Evolutionary conservation across 2,888 invertebrate species (phyloP).

Genomic region (Acanthopleura granulata): DNA sequence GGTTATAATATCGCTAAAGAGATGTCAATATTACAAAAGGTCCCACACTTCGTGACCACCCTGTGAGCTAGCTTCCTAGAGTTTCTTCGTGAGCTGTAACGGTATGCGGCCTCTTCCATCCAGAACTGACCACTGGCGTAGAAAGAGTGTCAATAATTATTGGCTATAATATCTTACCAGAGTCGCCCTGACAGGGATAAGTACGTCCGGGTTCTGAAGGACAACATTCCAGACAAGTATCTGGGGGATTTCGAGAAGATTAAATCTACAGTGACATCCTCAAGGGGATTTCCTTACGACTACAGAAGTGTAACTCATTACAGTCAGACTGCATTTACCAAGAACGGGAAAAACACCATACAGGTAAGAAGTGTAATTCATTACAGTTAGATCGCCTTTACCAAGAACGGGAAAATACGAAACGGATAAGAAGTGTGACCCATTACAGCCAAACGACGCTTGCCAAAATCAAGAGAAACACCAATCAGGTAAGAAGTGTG

Average conservation of each 20-base stretch:
- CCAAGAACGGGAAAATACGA: not conserved
- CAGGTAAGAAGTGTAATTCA: slow-evolving; percentile 55
- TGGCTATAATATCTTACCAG: slow-evolving; percentile 32
- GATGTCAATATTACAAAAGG: no score
- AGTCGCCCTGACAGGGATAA: slow-evolving; percentile 59
- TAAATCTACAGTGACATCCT: slow-evolving; percentile 38
- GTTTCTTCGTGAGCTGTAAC: no score
- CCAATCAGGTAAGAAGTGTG: slow-evolving; percentile 43
- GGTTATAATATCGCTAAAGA: no score
- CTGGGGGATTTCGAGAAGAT: slow-evolving; percentile 52
- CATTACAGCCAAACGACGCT: no score
- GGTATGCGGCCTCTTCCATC: no score
- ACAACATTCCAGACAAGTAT: slow-evolving; percentile 54
- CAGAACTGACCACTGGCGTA: not conserved
- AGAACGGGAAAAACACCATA: slow-evolving; percentile 55
- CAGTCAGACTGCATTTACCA: slow-evolving; percentile 53
- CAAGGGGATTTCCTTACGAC: slow-evolving; percentile 63
- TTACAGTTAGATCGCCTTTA: slow-evolving; percentile 40
- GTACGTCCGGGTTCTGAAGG: slow-evolving; percentile 50
- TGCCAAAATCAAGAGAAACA: no score
- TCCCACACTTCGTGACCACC: no score
- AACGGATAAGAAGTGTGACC: slow-evolving; percentile 40
- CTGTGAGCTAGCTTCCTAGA: no score
- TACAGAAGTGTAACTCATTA: slow-evolving; percentile 65
- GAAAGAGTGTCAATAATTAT: not conserved